Base-by-base conservation (phyloP, 2,797 vertebrate genomes). In the Micropoecilia bifurca region DNA sequence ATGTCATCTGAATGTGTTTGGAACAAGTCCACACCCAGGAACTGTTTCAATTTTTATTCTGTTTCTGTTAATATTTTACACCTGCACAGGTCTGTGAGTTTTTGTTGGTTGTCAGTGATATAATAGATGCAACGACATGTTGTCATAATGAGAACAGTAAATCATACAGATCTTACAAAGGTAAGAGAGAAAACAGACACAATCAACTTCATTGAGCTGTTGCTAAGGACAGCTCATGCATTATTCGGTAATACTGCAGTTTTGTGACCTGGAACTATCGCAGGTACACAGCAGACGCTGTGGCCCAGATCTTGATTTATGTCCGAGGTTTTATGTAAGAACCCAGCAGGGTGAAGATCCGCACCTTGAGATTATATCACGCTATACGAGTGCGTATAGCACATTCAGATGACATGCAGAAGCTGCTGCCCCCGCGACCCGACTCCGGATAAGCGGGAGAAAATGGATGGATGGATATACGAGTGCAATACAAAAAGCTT, bases 1-100 rank as follows among this genome's bases (percentile, higher is more conserved):
- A 33, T 33, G 78, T 79, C 75, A 83, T 85, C n/a, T 72, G 82
- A 80, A 83, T 86, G 90, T 86, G 84, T 91, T 92, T 92, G 87
- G 82, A 91, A 78, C 76, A 61, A 73, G 69, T 90, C 89, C 83
- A 83, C 84, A 83, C 84, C 76, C 45, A 6, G 63, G 46, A 50
- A 9, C 81, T 81, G 61, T 76, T 80, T 73, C 80, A 77, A 61
- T 77, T 46, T 50, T 25, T 9, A 28, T 87, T 79, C 33, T 9
- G 8, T 75, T 87, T 86, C 74, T 80, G 93, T 80, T 90, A 71
- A 89, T 84, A 74, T 80, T 85, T 85, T 30, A 75, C 78, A 83
- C 75, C 66, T 53, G 47, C 73, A 47, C 59, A 81, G 89, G 87
- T 90, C 88, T 91, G 13, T 69, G 63, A 90, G 85, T 90, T 87